Conservation (phyloP, 2,113 vertebrate genomes). For the Romanogobio albipinnatus region DNA sequence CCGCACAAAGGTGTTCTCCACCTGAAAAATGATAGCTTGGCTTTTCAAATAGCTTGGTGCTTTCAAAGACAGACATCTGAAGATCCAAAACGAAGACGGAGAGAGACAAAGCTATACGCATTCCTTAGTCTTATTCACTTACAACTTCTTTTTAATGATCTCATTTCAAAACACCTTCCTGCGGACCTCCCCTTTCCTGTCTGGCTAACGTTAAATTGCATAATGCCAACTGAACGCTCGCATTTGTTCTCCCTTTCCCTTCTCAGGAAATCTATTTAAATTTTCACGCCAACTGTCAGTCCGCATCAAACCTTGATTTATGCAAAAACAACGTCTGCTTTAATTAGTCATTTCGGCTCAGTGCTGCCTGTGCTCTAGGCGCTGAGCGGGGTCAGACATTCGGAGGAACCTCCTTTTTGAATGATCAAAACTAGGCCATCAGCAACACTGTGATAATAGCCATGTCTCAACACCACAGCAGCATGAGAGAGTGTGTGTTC, state of each 20-base stretch:
- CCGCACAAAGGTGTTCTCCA: background rate
- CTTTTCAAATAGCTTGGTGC: constrained; percentile 26
- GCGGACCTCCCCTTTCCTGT: constrained; percentile 23
- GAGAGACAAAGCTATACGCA: background rate
- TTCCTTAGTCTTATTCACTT: background rate
- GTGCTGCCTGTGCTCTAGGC: constrained; percentile 45
- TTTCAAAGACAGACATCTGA: constrained; percentile 23
- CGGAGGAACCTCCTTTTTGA: constrained; percentile 48
- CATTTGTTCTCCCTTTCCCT: constrained; percentile 32
- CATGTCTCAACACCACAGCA: constrained; percentile 49
- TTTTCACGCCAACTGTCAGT: constrained; percentile 58
- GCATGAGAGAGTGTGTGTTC: constrained; percentile 43
- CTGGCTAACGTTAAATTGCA: constrained; percentile 24
- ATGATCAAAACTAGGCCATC: constrained; percentile 59
- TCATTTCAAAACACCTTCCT: constrained; percentile 35
- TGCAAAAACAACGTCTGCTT: constrained; percentile 53
- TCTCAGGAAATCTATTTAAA: constrained; percentile 36
- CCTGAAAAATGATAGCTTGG: constrained; percentile 33
- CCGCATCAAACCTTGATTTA: constrained; percentile 49
- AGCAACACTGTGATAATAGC: constrained; percentile 48
- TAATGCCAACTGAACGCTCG: constrained; percentile 17
- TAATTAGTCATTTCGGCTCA: constrained; percentile 61
- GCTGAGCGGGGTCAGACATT: constrained; percentile 34
- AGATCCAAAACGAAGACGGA: background rate
- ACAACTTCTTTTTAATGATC: constrained; percentile 5